Conservation (phyloP, 2,113 vertebrate species). For the Notechis scutatus region DNA sequence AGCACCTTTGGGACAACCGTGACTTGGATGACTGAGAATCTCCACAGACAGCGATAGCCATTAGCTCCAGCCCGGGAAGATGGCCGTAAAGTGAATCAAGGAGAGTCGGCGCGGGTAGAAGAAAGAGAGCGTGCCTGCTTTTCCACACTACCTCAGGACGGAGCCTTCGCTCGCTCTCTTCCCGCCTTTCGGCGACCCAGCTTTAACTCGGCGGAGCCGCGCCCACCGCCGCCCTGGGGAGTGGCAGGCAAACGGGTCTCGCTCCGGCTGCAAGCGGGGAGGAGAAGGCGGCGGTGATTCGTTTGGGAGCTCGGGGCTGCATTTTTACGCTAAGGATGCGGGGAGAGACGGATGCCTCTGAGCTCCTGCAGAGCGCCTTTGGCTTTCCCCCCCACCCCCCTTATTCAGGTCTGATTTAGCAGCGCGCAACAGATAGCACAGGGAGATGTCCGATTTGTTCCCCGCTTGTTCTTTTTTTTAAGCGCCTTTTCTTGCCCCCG, state of each 20-base stretch:
- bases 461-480: background rate
- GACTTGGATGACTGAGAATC: background rate
- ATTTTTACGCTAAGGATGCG: background rate
- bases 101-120: background rate
- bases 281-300: background rate
- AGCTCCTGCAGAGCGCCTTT: background rate
- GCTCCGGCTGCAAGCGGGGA: background rate
- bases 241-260: background rate
- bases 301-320: background rate
- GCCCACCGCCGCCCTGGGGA: background rate
- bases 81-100: background rate
- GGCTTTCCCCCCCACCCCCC: accelerated
- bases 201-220: background rate
- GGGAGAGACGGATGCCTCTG: background rate
- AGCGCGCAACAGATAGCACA: background rate
- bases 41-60: background rate
- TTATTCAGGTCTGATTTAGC: background rate
- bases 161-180: background rate
- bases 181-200: background rate
- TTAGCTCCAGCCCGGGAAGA: background rate
- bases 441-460: background rate
- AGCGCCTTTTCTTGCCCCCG: background rate
- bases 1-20: background rate
- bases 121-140: background rate
- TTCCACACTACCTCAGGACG: background rate